These are phyloP conservation scores for Unio pictorum DNA, from an alignment of 2,888 invertebrate genomes.

Conservation along the genomic window DNA sequence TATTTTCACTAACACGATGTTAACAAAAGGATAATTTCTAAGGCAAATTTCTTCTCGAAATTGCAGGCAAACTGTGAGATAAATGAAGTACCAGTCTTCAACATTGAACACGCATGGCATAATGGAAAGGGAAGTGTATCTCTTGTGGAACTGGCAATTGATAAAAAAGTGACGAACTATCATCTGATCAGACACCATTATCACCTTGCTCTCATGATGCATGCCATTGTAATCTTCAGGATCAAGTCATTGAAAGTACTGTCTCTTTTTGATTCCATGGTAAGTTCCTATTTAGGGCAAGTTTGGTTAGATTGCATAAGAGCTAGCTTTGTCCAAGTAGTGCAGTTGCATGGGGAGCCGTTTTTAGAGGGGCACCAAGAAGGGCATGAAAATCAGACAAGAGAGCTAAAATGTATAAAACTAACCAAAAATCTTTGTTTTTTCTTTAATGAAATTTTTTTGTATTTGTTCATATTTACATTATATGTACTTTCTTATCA, in stretches of 20 bases:
- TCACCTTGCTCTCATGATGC: slow-evolving; percentile 83
- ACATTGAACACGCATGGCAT: slow-evolving; percentile 70
- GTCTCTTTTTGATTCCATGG: slow-evolving; percentile 85
- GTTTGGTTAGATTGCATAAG: too few relatives aligned
- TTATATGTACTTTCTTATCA: too few relatives aligned
- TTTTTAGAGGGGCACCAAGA: too few relatives aligned
- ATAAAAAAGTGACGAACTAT: slow-evolving; percentile 82
- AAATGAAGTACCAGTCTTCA: slow-evolving; percentile 69
- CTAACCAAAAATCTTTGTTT: too few relatives aligned
- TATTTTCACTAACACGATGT: too few relatives aligned
- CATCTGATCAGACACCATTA: slow-evolving; percentile 86
- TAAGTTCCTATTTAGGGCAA: slow-evolving; percentile 47
- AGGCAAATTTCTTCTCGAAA: slow-evolving; percentile 1
- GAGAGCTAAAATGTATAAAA: too few relatives aligned
- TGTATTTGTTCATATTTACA: too few relatives aligned
- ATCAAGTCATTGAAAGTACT: slow-evolving; percentile 79
- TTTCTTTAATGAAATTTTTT: too few relatives aligned
- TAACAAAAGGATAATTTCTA: not conserved
- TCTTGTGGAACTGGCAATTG: slow-evolving; percentile 84
- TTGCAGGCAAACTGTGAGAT: slow-evolving; percentile 69
- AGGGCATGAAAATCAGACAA: too few relatives aligned
- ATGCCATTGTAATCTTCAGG: slow-evolving; percentile 85
- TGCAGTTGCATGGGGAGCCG: too few relatives aligned
- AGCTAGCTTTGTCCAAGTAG: too few relatives aligned
- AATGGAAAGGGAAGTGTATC: slow-evolving; percentile 71